Percentiles rank a stretch among this genome's conserved stretches.
phyloP scores from a whole-genome alignment of 2,113 vertebrate species.

The Octodon degus region DNA sequence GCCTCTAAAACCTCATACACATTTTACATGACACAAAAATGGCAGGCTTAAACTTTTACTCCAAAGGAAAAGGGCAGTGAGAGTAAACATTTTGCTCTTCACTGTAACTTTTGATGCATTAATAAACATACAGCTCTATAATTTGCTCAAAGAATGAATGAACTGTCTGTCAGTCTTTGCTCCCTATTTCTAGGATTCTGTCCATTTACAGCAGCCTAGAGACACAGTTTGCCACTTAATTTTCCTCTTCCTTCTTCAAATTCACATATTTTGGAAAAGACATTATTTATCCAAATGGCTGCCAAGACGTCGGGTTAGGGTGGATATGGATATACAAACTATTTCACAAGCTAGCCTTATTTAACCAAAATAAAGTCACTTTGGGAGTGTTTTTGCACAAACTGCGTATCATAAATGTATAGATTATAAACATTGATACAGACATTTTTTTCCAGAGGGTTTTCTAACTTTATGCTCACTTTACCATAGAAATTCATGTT shows the following conservation, averaged over 20 bases:
- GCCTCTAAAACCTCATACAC: conserved; percentile 78
- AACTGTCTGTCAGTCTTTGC: not conserved
- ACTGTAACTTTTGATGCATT: not conserved
- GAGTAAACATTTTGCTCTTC: not conserved
- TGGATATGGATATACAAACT: conserved; percentile 50
- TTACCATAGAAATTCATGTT: conserved; percentile 66
- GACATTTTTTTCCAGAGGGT: conserved; percentile 68
- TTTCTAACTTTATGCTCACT: conserved; percentile 67
- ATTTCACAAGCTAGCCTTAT: conserved; percentile 62
- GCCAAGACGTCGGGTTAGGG: conserved; percentile 52
- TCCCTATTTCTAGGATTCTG: conserved; percentile 46
- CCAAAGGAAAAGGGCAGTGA: not conserved
- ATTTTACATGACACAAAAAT: conserved; percentile 26
- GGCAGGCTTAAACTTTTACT: conserved; percentile 61
- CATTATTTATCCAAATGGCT: conserved; percentile 71
- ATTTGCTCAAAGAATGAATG: conserved; percentile 14
- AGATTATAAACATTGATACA: conserved; percentile 65
- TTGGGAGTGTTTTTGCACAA: conserved; percentile 52
- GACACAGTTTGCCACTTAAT: conserved; percentile 62
- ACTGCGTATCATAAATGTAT: conserved; percentile 63
- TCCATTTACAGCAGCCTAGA: conserved; percentile 48
- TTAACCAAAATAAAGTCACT: conserved; percentile 67
- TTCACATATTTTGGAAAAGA: conserved; percentile 66
- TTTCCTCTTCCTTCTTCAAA: conserved; percentile 66
- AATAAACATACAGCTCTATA: not conserved